phyloP scores from a whole-genome alignment of 1,140 invertebrate genomes.

The Rhagoletis zephyria region DNA sequence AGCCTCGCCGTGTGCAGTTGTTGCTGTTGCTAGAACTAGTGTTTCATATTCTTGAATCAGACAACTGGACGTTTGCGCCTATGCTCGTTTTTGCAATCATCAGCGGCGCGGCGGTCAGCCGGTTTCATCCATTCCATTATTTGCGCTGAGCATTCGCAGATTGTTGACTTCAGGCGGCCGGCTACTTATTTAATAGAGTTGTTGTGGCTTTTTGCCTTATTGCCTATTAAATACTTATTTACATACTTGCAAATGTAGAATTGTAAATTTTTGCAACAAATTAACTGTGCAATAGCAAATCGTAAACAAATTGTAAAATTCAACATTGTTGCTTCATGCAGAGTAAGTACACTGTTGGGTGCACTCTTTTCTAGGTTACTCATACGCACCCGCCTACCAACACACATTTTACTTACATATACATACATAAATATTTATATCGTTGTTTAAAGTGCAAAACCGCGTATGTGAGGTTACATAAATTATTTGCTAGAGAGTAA shows the following conservation, averaged over 20 bases:
- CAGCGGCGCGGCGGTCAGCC: constrained; percentile 9
- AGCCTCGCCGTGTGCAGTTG: neutral
- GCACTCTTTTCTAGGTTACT: neutral
- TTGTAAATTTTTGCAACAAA: neutral
- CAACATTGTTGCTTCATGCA: neutral
- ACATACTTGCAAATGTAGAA: neutral
- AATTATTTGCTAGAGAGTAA: no score
- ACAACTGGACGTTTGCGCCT: neutral
- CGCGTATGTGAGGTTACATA: no score
- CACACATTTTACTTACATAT: neutral
- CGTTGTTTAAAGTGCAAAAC: no score
- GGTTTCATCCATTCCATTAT: neutral
- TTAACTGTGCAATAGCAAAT: constrained; percentile 25
- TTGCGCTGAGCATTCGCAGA: neutral
- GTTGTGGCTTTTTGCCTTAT: no score
- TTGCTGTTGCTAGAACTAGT: neutral
- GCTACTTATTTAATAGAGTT: no score
- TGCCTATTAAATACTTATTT: no score
- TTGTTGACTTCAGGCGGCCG: neutral
- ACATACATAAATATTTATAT: neutral
- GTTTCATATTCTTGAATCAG: neutral
- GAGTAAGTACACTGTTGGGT: neutral
- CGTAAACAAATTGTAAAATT: neutral
- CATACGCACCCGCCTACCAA: constrained; percentile 29
- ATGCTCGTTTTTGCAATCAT: neutral